Conservation (phyloP, 2,888 invertebrate species). For the Willowsia nigromaculata region DNA sequence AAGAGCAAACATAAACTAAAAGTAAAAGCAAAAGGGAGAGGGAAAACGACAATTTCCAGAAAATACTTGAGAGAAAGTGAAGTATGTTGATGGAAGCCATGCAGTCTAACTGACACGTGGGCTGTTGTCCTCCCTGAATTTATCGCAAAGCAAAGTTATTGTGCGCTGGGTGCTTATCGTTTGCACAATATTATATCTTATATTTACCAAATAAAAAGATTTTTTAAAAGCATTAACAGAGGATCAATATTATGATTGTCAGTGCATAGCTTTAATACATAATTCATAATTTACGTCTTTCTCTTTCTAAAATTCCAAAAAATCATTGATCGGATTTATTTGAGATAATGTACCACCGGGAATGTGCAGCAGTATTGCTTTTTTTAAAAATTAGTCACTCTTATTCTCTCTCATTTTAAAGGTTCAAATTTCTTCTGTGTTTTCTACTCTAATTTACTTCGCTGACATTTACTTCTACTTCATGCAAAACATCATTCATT, state of each 20-base stretch:
- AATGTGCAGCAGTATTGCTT: slow-evolving; percentile 20
- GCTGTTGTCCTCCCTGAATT: background rate
- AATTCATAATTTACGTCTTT: background rate
- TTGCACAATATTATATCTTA: too few species aligned
- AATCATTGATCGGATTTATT: background rate
- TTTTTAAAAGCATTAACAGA: too few species aligned
- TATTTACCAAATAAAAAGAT: too few species aligned
- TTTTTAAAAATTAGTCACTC: background rate
- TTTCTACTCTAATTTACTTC: slow-evolving; percentile 41
- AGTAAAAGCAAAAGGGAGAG: background rate
- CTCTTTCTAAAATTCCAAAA: background rate
- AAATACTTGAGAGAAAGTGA: background rate
- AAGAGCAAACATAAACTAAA: background rate
- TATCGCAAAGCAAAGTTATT: too few species aligned
- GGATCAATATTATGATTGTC: too few species aligned
- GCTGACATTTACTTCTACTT: background rate
- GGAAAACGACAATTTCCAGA: background rate
- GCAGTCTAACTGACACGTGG: background rate
- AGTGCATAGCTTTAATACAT: too few species aligned
- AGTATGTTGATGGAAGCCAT: background rate
- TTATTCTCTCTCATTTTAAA: slow-evolving; percentile 31
- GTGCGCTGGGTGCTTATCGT: background rate
- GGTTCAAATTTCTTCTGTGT: slow-evolving; percentile 65
- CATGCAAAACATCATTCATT: slow-evolving; percentile 30
- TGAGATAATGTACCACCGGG: background rate